A percentile compares a stretch with the other conserved stretches of the same genome.
Conservation (phyloP, 2,113 vertebrate species). For the Pollachius pollachius region DNA sequence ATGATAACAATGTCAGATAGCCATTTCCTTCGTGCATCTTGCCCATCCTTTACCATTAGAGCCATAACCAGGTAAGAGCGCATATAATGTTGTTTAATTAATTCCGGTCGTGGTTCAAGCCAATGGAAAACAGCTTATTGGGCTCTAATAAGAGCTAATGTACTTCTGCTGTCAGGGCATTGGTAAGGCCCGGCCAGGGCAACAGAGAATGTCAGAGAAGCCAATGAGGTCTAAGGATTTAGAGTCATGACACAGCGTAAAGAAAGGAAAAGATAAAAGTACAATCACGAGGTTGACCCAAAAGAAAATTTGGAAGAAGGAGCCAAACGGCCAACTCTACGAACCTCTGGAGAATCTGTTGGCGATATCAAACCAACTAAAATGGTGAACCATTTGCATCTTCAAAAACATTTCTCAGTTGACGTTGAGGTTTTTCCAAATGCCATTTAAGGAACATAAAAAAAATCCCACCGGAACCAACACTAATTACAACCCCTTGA, state of each 20-base stretch:
- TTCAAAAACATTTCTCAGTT: not conserved
- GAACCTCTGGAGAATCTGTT: slow-evolving; percentile 16
- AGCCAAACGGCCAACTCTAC: not conserved
- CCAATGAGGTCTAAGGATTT: slow-evolving; percentile 1
- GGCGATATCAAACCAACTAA: slow-evolving; percentile 10
- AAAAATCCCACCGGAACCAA: not conserved
- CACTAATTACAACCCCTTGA: not conserved
- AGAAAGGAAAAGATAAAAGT: slow-evolving; percentile 4
- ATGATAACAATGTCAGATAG: not conserved
- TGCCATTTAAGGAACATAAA: not conserved
- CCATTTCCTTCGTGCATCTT: not conserved
- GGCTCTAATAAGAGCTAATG: slow-evolving; percentile 52
- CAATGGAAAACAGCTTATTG: slow-evolving; percentile 54
- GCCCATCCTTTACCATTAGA: slow-evolving; percentile 30
- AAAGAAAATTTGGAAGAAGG: not conserved
- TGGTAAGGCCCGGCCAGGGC: slow-evolving; percentile 26
- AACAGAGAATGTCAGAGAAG: slow-evolving; percentile 10
- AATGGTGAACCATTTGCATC: not conserved
- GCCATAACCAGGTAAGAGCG: slow-evolving; percentile 43
- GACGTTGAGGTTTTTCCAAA: not conserved
- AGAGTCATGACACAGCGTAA: not conserved
- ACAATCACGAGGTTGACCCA: slow-evolving; percentile 6
- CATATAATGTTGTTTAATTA: slow-evolving; percentile 55
- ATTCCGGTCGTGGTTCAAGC: slow-evolving; percentile 39
- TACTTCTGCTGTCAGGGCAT: slow-evolving; percentile 56